Evolutionary conservation across 2,797 vertebrate genomes (phyloP).

Genomic region (Anolis apletophallus): DNA sequence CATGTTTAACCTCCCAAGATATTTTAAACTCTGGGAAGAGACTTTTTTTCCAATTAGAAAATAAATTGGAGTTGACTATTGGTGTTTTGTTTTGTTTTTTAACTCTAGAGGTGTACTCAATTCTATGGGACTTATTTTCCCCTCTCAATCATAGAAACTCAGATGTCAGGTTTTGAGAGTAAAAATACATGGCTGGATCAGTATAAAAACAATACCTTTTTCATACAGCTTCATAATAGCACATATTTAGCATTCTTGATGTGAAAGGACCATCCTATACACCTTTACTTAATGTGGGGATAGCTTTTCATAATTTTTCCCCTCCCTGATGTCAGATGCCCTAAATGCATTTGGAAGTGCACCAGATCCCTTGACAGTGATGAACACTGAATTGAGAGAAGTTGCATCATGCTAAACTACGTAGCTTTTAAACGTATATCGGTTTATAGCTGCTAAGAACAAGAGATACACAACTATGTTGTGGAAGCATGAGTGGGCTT

Average conservation of each 20-base stretch:
- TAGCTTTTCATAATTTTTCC: not conserved
- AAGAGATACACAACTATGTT: not conserved
- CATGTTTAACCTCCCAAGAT: no score
- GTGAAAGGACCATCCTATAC: not conserved
- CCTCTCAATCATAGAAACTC: not conserved
- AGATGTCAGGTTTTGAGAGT: not conserved
- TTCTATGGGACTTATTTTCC: no score
- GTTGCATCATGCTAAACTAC: constrained; percentile 21
- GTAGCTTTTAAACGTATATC: not conserved
- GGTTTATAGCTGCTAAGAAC: not conserved
- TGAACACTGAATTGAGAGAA: constrained; percentile 12
- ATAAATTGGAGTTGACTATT: no score
- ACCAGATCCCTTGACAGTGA: constrained; percentile 8
- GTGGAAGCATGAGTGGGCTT: not conserved
- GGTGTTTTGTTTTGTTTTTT: no score
- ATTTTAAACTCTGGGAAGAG: no score
- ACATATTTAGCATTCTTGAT: not conserved
- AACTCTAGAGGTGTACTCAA: no score
- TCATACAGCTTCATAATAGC: not conserved
- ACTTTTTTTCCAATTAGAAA: no score
- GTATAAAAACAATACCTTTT: not conserved
- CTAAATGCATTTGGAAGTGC: constrained; percentile 8
- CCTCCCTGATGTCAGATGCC: not conserved
- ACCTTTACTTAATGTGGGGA: not conserved
- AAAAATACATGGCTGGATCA: not conserved